Base-by-base conservation (phyloP, 2,888 invertebrate species). In the Philaethria dido region DNA sequence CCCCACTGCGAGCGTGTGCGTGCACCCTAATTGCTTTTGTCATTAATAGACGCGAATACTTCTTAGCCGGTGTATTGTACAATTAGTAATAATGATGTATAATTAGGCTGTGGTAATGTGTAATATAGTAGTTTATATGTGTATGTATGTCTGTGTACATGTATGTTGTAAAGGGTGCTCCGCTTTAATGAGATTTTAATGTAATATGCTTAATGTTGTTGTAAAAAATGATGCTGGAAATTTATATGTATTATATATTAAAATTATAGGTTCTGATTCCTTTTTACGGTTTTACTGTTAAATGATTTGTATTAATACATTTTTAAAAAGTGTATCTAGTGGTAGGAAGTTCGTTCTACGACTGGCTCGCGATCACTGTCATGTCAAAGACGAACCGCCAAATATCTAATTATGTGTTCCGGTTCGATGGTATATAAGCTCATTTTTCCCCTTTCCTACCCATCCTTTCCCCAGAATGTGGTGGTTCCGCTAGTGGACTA, bases 31-130 rank as follows among this genome's bases (percentile, higher is more conserved):
- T 92, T 91, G 90, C 92, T 89, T 91, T 91, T 90, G 91, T 92
- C 92, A 90, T 92, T 92, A 92, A 91, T 92, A 90, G 88, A 89
- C 85, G 90, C 90, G 85, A 88, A 91, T 91, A 89, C 89, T 91
- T 91, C 91, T 91, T 89, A 89, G 87, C 81, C 83, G 84, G 81
- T 81, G 84, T 87, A 87, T 88, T 84, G 86, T 89, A 91, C 90
- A 91, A 91, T 90, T 92, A 90, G 89, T 86, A 85, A 86, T 90
- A 90, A 91, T 91, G 89, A 89, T 88, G 88, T 88, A 87, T 91
- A 91, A 91, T 91, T 89, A 91, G 90, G 78, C 78, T 69, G 74
- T 70, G 73, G 73, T 78, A 79, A 77, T 78, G 74, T 79, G 63
- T 63, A 66, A 78, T 79, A 78, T 76, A 70, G 79, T 78, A 75